A percentile compares a stretch with the other conserved stretches of the same genome.
Conservation (phyloP, 2,113 vertebrate species). For the Sus scrofa region T2T-Sscrofa CM000824.6:190705001-190705500, state of each 20-base stretch:
- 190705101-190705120: constrained; percentile 63
- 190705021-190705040: constrained; percentile 66
- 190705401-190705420: background rate
- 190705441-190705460: background rate
- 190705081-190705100: constrained; percentile 32
- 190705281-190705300: background rate
- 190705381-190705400: background rate
- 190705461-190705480: background rate
- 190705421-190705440: background rate
- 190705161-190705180: background rate
- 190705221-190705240: constrained; percentile 35
- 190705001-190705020: constrained; percentile 73
- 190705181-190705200: constrained; percentile 15
- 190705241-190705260: background rate
- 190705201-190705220: constrained; percentile 37
- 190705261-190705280: background rate
- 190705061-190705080: constrained; percentile 61
- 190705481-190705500: background rate
- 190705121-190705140: constrained; percentile 57
- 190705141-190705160: background rate
- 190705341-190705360: background rate
- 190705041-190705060: constrained; percentile 50
- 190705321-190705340: background rate
- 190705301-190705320: background rate
- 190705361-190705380: background rate